Evolutionary conservation across 2,113 vertebrate species (phyloP).

Genomic region (Tupaia tana): DNA sequence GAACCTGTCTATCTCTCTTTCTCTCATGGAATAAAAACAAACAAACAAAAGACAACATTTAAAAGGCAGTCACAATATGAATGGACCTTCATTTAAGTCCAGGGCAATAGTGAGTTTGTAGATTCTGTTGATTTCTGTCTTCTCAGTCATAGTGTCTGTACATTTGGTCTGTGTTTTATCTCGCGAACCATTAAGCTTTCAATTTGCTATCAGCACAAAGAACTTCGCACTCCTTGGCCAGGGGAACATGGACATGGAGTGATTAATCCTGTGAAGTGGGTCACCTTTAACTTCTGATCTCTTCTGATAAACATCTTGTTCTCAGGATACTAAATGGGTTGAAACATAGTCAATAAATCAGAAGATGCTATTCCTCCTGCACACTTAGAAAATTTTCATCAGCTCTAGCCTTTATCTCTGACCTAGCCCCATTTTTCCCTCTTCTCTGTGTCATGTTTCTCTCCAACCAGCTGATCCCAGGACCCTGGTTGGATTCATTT

Average conservation of each 20-base stretch:
- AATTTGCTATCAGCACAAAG: background rate
- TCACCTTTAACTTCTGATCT: background rate
- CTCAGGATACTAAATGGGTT: background rate
- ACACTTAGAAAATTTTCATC: background rate
- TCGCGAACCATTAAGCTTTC: background rate
- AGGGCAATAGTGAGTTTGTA: background rate
- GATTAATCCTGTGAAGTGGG: background rate
- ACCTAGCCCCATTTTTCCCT: background rate
- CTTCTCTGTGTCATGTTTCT: background rate
- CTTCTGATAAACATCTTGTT: background rate
- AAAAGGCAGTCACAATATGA: background rate
- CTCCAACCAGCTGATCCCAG: background rate
- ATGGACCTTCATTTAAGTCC: background rate
- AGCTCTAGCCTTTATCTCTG: background rate
- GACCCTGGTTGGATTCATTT: background rate
- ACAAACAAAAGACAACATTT: background rate
- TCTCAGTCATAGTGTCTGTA: background rate
- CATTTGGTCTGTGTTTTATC: background rate
- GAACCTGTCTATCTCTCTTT: too few species aligned
- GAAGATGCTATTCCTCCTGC: background rate
- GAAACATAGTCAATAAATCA: background rate
- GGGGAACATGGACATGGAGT: background rate
- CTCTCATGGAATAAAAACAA: too few species aligned
- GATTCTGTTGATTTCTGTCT: background rate
- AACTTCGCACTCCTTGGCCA: background rate